Percentiles rank a stretch among this genome's conserved stretches.
Conservation (phyloP, 2,797 vertebrate species). For the Pterois miles region DNA sequence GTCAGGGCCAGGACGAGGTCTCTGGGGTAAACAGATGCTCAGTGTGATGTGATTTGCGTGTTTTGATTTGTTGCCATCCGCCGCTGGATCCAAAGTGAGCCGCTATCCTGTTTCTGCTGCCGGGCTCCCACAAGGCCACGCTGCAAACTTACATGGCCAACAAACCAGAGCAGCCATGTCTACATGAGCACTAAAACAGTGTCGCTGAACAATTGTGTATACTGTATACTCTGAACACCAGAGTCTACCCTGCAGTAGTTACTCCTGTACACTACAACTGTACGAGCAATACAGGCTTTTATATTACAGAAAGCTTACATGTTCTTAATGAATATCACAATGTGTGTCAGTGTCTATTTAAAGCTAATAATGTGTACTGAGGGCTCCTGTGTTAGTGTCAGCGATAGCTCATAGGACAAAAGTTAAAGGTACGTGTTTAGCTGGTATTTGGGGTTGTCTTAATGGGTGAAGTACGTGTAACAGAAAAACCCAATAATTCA, state of each 20-base stretch:
- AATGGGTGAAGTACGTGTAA: too few species aligned
- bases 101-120: slow-evolving; percentile 27
- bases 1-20: slow-evolving; percentile 26
- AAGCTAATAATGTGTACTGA: neutral
- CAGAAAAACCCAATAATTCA: too few species aligned
- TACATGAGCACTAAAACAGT: neutral
- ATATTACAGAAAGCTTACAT: too few species aligned
- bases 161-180: neutral
- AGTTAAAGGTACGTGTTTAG: too few species aligned
- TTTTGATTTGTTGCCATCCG: slow-evolving; percentile 33
- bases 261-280: neutral
- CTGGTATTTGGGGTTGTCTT: too few species aligned
- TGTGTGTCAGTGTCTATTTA: neutral
- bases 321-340: neutral
- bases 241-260: neutral
- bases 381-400: too few species aligned
- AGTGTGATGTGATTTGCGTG: slow-evolving; percentile 41
- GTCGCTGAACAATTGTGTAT: neutral
- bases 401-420: too few species aligned
- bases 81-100: slow-evolving; percentile 26
- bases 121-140: slow-evolving; percentile 13
- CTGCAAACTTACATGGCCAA: slow-evolving; percentile 12
- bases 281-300: too few species aligned
- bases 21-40: slow-evolving; percentile 54
- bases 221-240: neutral